Conservation (phyloP, 2,113 vertebrate species). For the Pseudolaguvia tuberculata region DNA sequence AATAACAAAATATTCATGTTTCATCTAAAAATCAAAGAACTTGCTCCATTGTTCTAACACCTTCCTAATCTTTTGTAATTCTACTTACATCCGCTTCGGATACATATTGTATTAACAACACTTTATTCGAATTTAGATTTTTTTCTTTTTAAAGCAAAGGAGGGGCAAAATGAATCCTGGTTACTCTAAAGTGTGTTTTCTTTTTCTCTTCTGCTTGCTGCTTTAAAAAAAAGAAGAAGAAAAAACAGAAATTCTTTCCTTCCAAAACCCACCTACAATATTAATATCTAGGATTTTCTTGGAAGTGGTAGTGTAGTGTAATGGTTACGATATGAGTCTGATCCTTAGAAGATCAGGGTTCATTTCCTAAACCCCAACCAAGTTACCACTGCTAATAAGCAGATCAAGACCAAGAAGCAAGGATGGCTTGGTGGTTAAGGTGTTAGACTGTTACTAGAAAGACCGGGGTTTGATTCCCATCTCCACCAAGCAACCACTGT, state of each 20-base stretch:
- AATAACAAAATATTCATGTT: conserved; percentile 27
- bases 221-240: too few relatives aligned
- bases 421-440: too few relatives aligned
- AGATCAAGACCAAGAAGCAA: too few relatives aligned
- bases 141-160: not conserved
- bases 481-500: too few relatives aligned
- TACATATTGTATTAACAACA: not conserved
- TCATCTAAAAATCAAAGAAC: conserved; percentile 18
- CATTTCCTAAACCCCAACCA: too few relatives aligned
- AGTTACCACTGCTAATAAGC: too few relatives aligned
- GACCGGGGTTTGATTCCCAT: too few relatives aligned
- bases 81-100: not conserved
- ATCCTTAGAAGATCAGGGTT: too few relatives aligned
- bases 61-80: not conserved
- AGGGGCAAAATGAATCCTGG: not conserved
- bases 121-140: not conserved
- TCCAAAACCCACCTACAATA: not conserved
- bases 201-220: not conserved
- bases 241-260: too few relatives aligned
- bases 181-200: not conserved
- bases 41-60: conserved; percentile 11
- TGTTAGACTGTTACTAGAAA: too few relatives aligned
- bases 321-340: too few relatives aligned
- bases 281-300: not conserved
- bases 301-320: too few relatives aligned